phyloP scores from a whole-genome alignment of 2,888 invertebrate genomes.

The Cenopis cana region DNA sequence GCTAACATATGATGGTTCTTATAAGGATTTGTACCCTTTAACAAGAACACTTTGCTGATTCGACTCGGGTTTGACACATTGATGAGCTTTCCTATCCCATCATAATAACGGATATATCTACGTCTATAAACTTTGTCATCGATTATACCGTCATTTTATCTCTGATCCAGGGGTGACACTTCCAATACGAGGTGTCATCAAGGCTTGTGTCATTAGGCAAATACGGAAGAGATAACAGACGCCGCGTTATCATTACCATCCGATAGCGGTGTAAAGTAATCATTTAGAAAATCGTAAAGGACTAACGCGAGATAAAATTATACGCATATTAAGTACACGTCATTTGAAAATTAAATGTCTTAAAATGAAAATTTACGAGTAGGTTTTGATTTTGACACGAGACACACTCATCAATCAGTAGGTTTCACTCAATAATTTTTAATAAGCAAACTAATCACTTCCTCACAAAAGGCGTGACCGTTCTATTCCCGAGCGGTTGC shows the following conservation, averaged over 20 bases:
- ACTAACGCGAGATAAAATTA: constrained; percentile 36
- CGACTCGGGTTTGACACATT: constrained; percentile 40
- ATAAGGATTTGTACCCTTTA: constrained; percentile 11
- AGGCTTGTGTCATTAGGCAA: constrained; percentile 45
- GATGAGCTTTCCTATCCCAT: constrained; percentile 39
- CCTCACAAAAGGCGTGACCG: constrained; percentile 80
- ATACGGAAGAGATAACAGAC: constrained; percentile 46
- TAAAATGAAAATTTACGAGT: constrained; percentile 34
- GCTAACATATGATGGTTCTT: constrained; percentile 11
- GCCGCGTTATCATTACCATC: constrained; percentile 44
- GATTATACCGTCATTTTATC: constrained; percentile 44
- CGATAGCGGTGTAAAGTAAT: constrained; percentile 43
- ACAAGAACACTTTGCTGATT: constrained; percentile 25
- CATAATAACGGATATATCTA: constrained; percentile 38
- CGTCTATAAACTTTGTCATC: constrained; percentile 43
- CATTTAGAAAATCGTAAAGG: constrained; percentile 45
- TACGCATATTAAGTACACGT: constrained; percentile 24
- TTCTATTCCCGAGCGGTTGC: constrained; percentile 78
- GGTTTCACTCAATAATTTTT: constrained; percentile 84
- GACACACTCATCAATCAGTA: constrained; percentile 75
- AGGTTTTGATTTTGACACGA: constrained; percentile 60
- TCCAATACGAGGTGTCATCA: constrained; percentile 45
- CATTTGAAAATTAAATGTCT: constrained; percentile 27
- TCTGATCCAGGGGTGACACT: constrained; percentile 44
- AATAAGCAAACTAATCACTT: constrained; percentile 84